These are phyloP conservation scores for Synergus itoensis DNA, from an alignment of 2,888 invertebrate species.

Conservation along the genomic window DNA sequence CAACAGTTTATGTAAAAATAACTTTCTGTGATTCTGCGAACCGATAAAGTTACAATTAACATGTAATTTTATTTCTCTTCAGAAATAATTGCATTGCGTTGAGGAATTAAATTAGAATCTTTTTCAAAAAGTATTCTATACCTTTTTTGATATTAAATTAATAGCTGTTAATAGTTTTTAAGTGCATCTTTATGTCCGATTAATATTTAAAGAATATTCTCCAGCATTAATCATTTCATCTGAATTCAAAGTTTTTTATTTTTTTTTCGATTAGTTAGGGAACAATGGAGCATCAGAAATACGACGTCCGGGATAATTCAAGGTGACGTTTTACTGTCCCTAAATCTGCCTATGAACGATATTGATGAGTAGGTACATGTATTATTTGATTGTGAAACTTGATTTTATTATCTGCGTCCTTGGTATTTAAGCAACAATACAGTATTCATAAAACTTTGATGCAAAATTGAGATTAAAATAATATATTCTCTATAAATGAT, in stretches of 20 bases:
- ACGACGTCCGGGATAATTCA: neutral
- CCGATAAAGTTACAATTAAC: too few relatives aligned
- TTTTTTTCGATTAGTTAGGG: neutral
- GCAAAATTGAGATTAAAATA: constrained; percentile 6
- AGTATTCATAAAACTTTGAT: neutral
- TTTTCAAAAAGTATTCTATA: too few relatives aligned
- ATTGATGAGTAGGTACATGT: neutral
- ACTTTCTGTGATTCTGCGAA: too few relatives aligned
- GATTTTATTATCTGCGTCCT: neutral
- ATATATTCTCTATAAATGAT: neutral
- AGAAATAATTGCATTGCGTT: too few relatives aligned
- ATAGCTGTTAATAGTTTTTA: too few relatives aligned
- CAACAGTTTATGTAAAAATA: too few relatives aligned
- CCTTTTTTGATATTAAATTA: too few relatives aligned
- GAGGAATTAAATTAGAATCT: too few relatives aligned
- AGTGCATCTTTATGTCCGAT: neutral
- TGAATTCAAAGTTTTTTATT: neutral
- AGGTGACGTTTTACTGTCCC: constrained; percentile 5
- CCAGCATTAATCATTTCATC: neutral
- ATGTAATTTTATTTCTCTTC: too few relatives aligned
- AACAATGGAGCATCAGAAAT: neutral
- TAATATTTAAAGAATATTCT: neutral
- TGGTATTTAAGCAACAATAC: neutral
- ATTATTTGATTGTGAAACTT: neutral
- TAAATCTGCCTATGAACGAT: neutral